Base-by-base conservation (phyloP, 2,888 invertebrate genomes). In the Petrolisthes cinctipes region DNA sequence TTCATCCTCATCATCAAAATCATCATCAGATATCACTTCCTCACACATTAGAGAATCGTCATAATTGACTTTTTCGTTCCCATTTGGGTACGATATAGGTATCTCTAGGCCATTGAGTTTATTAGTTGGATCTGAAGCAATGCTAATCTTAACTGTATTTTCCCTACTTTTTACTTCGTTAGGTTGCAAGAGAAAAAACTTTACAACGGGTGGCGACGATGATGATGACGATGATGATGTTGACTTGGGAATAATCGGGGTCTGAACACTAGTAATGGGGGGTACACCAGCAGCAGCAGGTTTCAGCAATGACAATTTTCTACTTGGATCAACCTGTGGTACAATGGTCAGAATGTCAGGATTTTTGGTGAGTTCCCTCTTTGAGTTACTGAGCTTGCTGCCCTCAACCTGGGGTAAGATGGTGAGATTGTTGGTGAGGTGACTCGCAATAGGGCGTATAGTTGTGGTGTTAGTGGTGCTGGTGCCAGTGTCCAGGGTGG, bases 341-440 rank as follows among this genome's bases (percentile, higher is more conserved):
- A 90, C 90, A 84, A 90, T 90, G 20, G 90, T 90, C 5, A 90
- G 79, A 56, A 90, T 90, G 73, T 90, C 90, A 37, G 90, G 90
- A 14, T 76, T 88, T 73, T 82, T 85, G 23, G 37, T 37, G 53
- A 23, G 20, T 20, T 88, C 88, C n/a, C 68, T 85, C 23, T 82
- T 81, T 23, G 82, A 82, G 56, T 66, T 82, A 56, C 20, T 53
- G 5, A 82, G n/a, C 56, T 82, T 85, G 54, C 86, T 86, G 9
- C 89, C 85, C n/a, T 89, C 87, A n/a, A 85, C 53, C 78, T 90
- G 90, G 23, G 90, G 90, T 14, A 90, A 56, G 80, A 90, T 90
- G n/a, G 90, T 90, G 54, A 90, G 83, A 37, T 85, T 84, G 66
- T 86, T 84, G 53, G 85, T 57, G 61, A 82, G 80, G 20, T 81